Base-by-base conservation (phyloP, 2,113 vertebrate species). In the Chrysochloris asiatica region DNA sequence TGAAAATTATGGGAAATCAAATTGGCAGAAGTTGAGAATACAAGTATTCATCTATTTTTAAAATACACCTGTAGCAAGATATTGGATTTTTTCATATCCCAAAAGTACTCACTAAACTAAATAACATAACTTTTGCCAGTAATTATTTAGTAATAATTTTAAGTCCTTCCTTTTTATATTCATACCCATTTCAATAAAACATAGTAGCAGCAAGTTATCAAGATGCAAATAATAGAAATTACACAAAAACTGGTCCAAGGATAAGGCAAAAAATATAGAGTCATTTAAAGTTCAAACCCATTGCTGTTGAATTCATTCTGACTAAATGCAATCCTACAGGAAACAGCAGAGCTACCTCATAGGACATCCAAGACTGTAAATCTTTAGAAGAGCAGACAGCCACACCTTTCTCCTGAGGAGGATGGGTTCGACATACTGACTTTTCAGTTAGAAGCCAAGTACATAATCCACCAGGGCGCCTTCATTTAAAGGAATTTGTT, bases 1-100 rank as follows among this genome's bases (percentile, higher is more conserved):
- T 80, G 26, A 88, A 92, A 94, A 89, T 83, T 67, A 83, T 63
- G 33, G 89, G 45, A 89, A 84, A 33, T 61, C 30, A 59, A 33
- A 81, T 26, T 87, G 10, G 33, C 67, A 75, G 26, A 75, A 89
- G 16, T 85, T 82, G 84, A 71, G 16, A 84, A 92, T 59, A 22
- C n/a, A 71, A 47, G 65, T 38, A 43, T 2, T 1, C 7, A 41
- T 13, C 24, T 47, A 92, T 82, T 89, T 56, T 84, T 9, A 61
- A 72, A 93, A 83, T 33, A 67, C 8, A 45, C 6, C 38, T 86
- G 13, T 33, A 50, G 59, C 65, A 61, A 76, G 71, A 67, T 86
- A 12, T 65, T 72, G 33, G 4, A n/a, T 78, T 61, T 87, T 63
- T 75, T 30, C 30, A 16, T 6, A 80, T 30, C 10, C 54, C 47